Percentiles rank a stretch among this genome's conserved stretches.
phyloP scores from a whole-genome alignment of 1,140 invertebrate species.

The Aphelenchoides fujianensis region DNA sequence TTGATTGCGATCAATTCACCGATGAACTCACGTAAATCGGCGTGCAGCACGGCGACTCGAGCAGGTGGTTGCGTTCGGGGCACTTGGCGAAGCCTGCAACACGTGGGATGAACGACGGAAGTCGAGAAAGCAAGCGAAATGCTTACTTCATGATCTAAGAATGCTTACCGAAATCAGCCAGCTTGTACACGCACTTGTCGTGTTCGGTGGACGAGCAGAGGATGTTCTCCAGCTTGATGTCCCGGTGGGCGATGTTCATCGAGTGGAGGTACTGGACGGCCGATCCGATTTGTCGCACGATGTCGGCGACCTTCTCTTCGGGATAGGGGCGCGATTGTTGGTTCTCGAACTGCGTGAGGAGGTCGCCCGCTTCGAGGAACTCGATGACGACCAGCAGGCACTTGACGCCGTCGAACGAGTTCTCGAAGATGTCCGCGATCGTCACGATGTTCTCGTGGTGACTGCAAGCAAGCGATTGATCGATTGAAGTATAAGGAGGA shows the following conservation, averaged over 20 bases:
- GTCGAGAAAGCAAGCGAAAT: too few relatives aligned
- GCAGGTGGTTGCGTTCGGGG: conserved; percentile 70
- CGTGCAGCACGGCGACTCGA: conserved; percentile 96
- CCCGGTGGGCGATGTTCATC: conserved; percentile 88
- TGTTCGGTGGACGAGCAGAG: conserved; percentile 70
- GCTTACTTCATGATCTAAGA: too few relatives aligned
- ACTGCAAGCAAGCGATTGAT: conserved; percentile 66
- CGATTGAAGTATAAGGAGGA: conserved; percentile 11
- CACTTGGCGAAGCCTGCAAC: conserved; percentile 99
- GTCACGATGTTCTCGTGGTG: conserved; percentile 86
- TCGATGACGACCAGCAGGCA: conserved; percentile 96
- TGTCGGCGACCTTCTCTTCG: conserved; percentile 73
- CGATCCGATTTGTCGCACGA: conserved; percentile 91
- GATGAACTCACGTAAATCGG: conserved; percentile 85
- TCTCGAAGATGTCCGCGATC: conserved; percentile 92
- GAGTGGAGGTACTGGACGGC: conserved; percentile 92
- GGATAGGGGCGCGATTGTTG: conserved; percentile 53
- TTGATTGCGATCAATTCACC: background rate
- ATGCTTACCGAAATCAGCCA: conserved; percentile 99
- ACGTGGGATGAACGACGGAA: too few relatives aligned
- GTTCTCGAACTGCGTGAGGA: conserved; percentile 70
- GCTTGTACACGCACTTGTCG: conserved; percentile 75
- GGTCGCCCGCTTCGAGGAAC: conserved; percentile 94
- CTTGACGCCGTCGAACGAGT: conserved; percentile 80
- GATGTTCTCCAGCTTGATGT: conserved; percentile 81